These are phyloP conservation scores for Halcyon smyrnensis DNA, from an alignment of 2,797 vertebrate genomes.

Conservation along the genomic window DNA sequence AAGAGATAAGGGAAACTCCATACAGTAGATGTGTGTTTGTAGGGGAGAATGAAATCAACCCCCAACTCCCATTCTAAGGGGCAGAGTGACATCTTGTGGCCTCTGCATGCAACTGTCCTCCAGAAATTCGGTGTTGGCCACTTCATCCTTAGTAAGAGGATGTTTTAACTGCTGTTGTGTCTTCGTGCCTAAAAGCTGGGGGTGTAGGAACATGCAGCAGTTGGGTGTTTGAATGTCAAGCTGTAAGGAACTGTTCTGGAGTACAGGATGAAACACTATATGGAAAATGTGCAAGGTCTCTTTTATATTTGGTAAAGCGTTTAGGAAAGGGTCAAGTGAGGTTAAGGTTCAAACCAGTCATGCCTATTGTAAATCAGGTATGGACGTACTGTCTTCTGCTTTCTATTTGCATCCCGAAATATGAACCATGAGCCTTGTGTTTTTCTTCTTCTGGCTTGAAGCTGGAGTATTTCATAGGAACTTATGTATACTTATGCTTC, in stretches of 20 bases:
- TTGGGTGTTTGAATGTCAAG: fast-evolving
- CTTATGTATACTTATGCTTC: background rate
- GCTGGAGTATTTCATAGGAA: background rate
- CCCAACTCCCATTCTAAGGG: background rate
- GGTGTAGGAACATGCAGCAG: fast-evolving
- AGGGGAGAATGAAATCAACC: fast-evolving
- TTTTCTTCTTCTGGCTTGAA: background rate
- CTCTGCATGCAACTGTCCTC: background rate
- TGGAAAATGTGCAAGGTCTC: no score
- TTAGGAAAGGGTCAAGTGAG: background rate
- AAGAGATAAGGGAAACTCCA: fast-evolving
- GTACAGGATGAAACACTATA: fast-evolving
- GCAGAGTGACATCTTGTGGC: slow-evolving; percentile 76
- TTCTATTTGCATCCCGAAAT: background rate
- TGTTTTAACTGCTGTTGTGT: fast-evolving
- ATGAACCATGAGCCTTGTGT: no score
- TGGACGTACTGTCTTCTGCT: fast-evolving
- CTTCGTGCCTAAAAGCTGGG: fast-evolving
- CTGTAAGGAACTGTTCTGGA: background rate
- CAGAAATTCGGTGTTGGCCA: fast-evolving
- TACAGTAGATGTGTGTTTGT: no score
- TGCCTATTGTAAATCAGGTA: background rate
- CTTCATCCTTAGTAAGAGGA: no score
- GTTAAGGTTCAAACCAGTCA: fast-evolving
- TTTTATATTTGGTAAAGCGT: background rate